Evolutionary conservation across 2,888 invertebrate genomes (phyloP), one percentile per base, ranked within the genome.

Genomic region (Phytoseiulus persimilis): DNA sequence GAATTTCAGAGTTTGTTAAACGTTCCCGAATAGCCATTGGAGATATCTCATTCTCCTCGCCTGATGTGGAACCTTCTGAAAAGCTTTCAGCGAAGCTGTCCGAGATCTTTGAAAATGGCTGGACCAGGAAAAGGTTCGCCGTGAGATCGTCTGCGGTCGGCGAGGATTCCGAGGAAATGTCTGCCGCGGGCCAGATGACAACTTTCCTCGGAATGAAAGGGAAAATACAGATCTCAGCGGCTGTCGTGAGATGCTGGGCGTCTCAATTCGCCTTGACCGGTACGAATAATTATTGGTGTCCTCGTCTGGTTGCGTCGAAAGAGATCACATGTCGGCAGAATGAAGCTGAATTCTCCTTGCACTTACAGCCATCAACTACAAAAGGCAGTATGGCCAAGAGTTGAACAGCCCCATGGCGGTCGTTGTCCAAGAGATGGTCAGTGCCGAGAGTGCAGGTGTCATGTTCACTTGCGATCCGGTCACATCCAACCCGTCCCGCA

Each of bases 181-280:
- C 96, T 0, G 95, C 95, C 3, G 96, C 96, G 0, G 96, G 96
- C 0, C 96, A 97, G 93, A 95, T 96, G 93, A 95, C 95, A 90
- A 96, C 96, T 0, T 94, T 95, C 90, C 93, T 97, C 3, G 96
- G 96, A 0, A 94, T 96, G 90, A 92, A 92, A 83, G 94, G 93
- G 11, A 83, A 2, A 33, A 31, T 2, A 2, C 31, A 83, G 11
- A 14, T 83, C 33, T 83, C 33, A 9, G 83, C 31, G 14, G 95
- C 94, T 5, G 93, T 96, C 0, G 93, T 94, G 89, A 94, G 94
- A 90, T 96, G 96, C 92, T 97, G 97, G 97, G 95, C 95, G 0
- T 96, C 96, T 0, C 94, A 96, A 91, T 96, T 95, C 92, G 94
- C 95, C 0, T 31, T 83, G n/a, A 87, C 32, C 65, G 65, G 65